Evolutionary conservation across 2,113 vertebrate species (phyloP).

Genomic region (Hemiscyllium ocellatum): DNA sequence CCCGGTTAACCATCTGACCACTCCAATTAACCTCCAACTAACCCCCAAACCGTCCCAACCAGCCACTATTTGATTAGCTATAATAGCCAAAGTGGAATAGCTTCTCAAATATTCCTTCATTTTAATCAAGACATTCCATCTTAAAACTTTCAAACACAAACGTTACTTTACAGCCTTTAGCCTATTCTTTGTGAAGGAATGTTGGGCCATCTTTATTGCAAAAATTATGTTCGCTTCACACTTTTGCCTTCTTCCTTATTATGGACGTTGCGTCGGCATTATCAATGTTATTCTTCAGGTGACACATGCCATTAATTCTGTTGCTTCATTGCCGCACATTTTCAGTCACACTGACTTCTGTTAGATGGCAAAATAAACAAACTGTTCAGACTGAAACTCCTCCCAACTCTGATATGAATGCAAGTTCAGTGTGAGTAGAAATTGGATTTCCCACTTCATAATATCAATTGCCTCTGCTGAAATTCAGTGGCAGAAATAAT

Average conservation of each 20-base stretch:
- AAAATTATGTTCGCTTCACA: not conserved
- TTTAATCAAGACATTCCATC: not conserved
- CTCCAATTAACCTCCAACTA: too few relatives aligned
- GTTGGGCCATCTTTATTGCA: not conserved
- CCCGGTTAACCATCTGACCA: too few relatives aligned
- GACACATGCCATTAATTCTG: not conserved
- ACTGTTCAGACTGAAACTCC: not conserved
- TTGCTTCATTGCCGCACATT: not conserved
- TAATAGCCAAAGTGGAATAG: not conserved
- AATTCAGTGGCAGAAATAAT: not conserved
- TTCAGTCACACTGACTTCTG: not conserved
- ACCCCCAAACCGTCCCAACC: too few relatives aligned
- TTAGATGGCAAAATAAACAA: not conserved
- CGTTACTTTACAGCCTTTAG: not conserved
- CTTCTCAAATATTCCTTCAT: not conserved
- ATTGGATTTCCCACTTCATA: slow-evolving; percentile 3
- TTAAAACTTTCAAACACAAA: not conserved
- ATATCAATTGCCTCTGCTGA: not conserved
- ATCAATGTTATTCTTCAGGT: not conserved
- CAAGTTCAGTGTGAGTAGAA: not conserved
- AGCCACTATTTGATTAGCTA: not conserved
- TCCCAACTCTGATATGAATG: not conserved
- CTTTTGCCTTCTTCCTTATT: not conserved
- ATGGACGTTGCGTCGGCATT: not conserved
- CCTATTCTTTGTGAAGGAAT: not conserved